Conservation (phyloP, 2,797 vertebrate genomes). For the Aldrovandia affinis region DNA sequence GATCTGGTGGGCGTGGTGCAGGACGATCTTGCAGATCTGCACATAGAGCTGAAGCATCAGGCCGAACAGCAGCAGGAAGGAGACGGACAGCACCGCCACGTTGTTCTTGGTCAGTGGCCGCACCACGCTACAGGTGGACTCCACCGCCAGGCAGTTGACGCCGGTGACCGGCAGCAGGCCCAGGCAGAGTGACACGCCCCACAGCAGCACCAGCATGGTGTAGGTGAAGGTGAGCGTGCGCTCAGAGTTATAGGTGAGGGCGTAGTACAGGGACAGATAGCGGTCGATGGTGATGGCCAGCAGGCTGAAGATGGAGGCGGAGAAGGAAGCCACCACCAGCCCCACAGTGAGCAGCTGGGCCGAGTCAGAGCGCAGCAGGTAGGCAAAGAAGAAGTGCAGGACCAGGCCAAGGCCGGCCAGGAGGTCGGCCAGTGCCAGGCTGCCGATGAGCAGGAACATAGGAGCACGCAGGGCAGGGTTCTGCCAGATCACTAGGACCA, state of each 20-base stretch:
- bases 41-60: conserved; percentile 98
- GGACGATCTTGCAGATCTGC: conserved; percentile 97
- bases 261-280: conserved; percentile 97
- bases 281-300: conserved; percentile 97
- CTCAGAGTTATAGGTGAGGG: conserved; percentile 96
- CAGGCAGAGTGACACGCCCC: conserved; percentile 90
- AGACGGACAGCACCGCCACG: conserved; percentile 89
- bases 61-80: conserved; percentile 95
- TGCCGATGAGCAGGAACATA: conserved; percentile 97
- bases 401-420: conserved; percentile 94
- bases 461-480: conserved; percentile 92
- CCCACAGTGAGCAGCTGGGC: conserved; percentile 92
- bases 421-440: conserved; percentile 94
- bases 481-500: conserved; percentile 98
- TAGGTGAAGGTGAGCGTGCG: conserved; percentile 96
- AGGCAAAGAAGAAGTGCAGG: conserved; percentile 93
- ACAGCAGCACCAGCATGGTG: conserved; percentile 92
- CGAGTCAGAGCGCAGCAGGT: conserved; percentile 90
- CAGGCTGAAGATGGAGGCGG: conserved; percentile 95
- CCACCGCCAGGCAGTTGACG: conserved; percentile 94
- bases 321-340: conserved; percentile 96
- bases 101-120: conserved; percentile 97
- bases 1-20: conserved; percentile 97
- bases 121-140: conserved; percentile 93
- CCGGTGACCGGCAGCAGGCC: conserved; percentile 92